Percentiles rank a stretch among this genome's conserved stretches.
These are phyloP conservation scores for Molanna angustata DNA, from an alignment of 2,888 invertebrate species.

Conservation along the genomic window DNA sequence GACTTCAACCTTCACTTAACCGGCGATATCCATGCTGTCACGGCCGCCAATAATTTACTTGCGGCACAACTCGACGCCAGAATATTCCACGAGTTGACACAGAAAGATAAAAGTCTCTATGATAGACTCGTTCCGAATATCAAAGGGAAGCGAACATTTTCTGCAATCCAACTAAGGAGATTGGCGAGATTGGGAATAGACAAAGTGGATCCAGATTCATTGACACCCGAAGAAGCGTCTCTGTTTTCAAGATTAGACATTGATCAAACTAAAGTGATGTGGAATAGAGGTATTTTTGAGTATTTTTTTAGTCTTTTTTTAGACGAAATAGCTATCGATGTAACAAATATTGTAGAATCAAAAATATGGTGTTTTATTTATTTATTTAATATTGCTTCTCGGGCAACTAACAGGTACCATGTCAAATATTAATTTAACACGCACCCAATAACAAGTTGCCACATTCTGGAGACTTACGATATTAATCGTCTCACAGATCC, in stretches of 20 bases:
- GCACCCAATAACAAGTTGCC: too few species aligned
- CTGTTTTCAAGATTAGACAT: conserved; percentile 87
- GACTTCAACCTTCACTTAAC: conserved; percentile 98
- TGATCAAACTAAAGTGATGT: conserved; percentile 84
- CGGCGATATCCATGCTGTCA: conserved; percentile 98
- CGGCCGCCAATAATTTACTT: conserved; percentile 95
- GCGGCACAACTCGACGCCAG: conserved; percentile 96
- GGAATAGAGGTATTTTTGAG: conserved; percentile 97
- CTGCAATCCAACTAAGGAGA: conserved; percentile 79
- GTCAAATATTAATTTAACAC: too few species aligned
- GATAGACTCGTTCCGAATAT: conserved; percentile 83
- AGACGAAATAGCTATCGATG: too few species aligned
- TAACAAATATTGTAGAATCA: too few species aligned
- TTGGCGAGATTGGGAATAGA: conserved; percentile 72
- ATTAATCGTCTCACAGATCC: too few species aligned
- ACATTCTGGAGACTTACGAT: too few species aligned
- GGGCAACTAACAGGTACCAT: too few species aligned
- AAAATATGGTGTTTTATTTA: too few species aligned
- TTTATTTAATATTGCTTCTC: too few species aligned
- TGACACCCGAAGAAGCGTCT: conserved; percentile 75
- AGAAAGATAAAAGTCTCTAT: conserved; percentile 80
- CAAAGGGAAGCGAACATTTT: conserved; percentile 79
- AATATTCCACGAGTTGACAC: conserved; percentile 95
- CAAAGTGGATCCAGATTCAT: conserved; percentile 78
- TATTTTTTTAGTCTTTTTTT: too few species aligned